phyloP scores from a whole-genome alignment of 2,113 vertebrate species.

The Dunckerocampus dactyliophorus region DNA sequence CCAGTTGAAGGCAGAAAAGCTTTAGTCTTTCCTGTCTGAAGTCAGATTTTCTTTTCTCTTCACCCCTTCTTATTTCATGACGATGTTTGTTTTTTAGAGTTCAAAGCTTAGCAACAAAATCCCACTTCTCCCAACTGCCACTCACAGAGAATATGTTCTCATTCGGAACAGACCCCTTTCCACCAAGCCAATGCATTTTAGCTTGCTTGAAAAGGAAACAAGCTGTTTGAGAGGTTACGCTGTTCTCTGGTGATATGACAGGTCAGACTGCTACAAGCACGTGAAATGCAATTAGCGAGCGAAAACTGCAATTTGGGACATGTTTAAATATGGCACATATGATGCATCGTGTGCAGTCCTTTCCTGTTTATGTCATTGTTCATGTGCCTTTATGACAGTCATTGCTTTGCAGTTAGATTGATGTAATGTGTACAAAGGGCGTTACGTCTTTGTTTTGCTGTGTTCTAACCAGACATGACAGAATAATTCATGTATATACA shows the following conservation, averaged over 20 bases:
- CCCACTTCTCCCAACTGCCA: constrained; percentile 60
- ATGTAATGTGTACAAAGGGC: neutral
- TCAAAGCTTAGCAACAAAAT: constrained; percentile 75
- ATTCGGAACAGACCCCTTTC: constrained; percentile 57
- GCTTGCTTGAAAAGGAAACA: constrained; percentile 66
- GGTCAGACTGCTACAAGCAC: constrained; percentile 28
- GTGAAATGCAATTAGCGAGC: constrained; percentile 42
- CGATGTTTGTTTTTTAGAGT: constrained; percentile 73
- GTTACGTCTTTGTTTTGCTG: constrained; percentile 33
- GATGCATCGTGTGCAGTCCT: constrained; percentile 22
- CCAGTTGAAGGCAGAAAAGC: constrained; percentile 46
- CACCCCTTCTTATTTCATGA: constrained; percentile 54
- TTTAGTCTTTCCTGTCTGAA: constrained; percentile 54
- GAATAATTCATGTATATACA: constrained; percentile 12
- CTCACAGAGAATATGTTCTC: constrained; percentile 65
- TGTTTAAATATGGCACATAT: constrained; percentile 17
- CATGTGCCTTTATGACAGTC: constrained; percentile 28
- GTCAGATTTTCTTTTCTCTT: constrained; percentile 43
- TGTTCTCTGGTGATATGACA: constrained; percentile 48
- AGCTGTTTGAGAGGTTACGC: constrained; percentile 60
- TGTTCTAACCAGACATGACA: constrained; percentile 25
- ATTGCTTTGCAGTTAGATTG: constrained; percentile 12
- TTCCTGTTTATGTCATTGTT: constrained; percentile 26
- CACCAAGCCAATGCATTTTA: constrained; percentile 64
- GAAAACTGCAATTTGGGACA: constrained; percentile 24